Evolutionary conservation across 2,797 vertebrate species (phyloP).

Genomic region (Morus bassanus): DNA sequence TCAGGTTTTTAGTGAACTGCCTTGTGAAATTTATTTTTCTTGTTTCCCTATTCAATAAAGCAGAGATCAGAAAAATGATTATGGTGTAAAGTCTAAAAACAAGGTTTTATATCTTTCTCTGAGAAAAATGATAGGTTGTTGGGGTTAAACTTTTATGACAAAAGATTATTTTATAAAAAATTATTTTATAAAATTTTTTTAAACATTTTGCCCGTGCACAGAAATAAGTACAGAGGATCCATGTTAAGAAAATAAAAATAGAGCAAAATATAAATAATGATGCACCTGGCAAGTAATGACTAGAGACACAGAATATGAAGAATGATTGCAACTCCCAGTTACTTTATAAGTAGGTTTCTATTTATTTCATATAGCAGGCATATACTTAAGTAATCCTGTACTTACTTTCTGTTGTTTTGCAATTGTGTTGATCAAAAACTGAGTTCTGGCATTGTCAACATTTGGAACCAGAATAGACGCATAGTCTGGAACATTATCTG

Average conservation of each 20-base stretch:
- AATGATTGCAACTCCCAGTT: neutral
- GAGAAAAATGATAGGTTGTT: neutral
- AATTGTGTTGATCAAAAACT: constrained; percentile 77
- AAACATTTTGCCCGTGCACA: neutral
- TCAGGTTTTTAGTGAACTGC: neutral
- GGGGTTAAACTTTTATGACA: neutral
- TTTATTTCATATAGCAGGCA: neutral
- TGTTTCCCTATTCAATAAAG: neutral
- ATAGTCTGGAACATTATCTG: constrained; percentile 75
- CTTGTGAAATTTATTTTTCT: neutral
- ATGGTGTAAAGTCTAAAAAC: neutral
- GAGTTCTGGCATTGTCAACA: constrained; percentile 79
- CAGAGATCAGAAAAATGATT: neutral
- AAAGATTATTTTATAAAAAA: neutral
- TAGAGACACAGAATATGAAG: neutral
- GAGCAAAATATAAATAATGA: neutral
- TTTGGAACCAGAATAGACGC: constrained; percentile 80
- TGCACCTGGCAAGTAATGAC: neutral
- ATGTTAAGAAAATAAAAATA: neutral
- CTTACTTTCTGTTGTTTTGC: constrained; percentile 79
- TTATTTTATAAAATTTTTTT: neutral
- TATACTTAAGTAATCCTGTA: neutral
- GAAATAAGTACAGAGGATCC: neutral
- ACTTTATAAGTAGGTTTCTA: neutral
- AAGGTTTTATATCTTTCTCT: neutral